Conservation (phyloP, 2,888 invertebrate genomes). For the Leptopilina myrica region DNA sequence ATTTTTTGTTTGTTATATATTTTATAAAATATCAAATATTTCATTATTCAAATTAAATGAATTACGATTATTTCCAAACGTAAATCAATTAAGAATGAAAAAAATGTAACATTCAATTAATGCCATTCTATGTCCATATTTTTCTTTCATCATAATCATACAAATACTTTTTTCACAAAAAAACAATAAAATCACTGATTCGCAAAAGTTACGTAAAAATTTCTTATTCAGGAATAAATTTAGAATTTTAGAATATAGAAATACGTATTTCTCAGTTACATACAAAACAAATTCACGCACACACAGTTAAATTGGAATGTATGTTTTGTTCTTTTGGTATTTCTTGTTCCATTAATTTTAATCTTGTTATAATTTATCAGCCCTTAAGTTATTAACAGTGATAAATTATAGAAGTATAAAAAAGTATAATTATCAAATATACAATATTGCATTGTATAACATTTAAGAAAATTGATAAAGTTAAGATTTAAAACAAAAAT, state of each 20-base stretch:
- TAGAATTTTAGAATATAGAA: not conserved
- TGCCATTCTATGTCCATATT: not conserved
- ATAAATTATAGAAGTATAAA: not conserved
- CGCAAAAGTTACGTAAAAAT: not conserved
- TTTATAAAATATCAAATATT: not conserved
- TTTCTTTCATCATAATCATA: not conserved
- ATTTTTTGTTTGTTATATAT: not conserved
- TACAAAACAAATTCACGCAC: not conserved
- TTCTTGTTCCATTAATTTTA: not conserved
- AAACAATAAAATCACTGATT: slow-evolving; percentile 6
- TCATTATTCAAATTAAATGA: too few species aligned
- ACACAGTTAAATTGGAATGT: slow-evolving; percentile 11
- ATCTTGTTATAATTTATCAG: not conserved
- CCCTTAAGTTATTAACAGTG: not conserved
- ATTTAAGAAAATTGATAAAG: too few species aligned
- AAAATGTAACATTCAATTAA: not conserved
- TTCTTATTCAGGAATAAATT: not conserved
- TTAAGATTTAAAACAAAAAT: too few species aligned
- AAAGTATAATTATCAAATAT: not conserved
- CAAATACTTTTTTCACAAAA: not conserved
- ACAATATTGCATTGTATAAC: not conserved
- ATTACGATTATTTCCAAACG: not conserved
- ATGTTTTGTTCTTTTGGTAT: slow-evolving; percentile 27
- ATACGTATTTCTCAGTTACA: not conserved
- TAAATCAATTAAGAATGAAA: not conserved